Percentiles rank a stretch among this genome's conserved stretches.
These are phyloP conservation scores for Thinocorus orbignyianus DNA, from an alignment of 2,113 vertebrate species.

Conservation along the genomic window DNA sequence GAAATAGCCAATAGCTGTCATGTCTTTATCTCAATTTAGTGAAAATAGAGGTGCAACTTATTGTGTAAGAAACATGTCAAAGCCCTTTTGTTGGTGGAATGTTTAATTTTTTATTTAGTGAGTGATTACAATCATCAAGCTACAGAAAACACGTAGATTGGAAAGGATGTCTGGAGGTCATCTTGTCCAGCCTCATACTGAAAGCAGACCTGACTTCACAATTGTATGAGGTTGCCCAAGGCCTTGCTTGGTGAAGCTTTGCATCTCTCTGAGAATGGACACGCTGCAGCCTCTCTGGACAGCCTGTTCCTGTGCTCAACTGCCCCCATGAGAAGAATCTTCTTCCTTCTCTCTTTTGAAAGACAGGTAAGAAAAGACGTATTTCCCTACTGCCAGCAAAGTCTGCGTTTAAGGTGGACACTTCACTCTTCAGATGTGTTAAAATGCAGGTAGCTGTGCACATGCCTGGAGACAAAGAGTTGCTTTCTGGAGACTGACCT, in stretches of 20 bases:
- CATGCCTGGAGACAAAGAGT: neutral
- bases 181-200: neutral
- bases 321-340: accelerated
- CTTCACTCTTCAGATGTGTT: neutral
- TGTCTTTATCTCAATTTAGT: neutral
- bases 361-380: neutral
- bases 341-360: neutral
- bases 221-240: neutral
- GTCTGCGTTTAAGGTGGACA: neutral
- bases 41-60: neutral
- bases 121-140: neutral
- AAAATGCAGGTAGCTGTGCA: neutral
- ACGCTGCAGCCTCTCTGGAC: neutral
- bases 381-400: neutral
- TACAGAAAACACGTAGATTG: neutral
- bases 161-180: neutral
- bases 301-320: accelerated
- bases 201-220: neutral
- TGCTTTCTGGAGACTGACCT: neutral
- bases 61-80: neutral
- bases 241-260: neutral
- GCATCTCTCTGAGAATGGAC: accelerated
- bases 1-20: neutral
- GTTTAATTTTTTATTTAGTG: neutral
- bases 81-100: neutral